These are phyloP conservation scores for Meles meles DNA, from an alignment of 2,113 vertebrate species.

Conservation along the genomic window DNA sequence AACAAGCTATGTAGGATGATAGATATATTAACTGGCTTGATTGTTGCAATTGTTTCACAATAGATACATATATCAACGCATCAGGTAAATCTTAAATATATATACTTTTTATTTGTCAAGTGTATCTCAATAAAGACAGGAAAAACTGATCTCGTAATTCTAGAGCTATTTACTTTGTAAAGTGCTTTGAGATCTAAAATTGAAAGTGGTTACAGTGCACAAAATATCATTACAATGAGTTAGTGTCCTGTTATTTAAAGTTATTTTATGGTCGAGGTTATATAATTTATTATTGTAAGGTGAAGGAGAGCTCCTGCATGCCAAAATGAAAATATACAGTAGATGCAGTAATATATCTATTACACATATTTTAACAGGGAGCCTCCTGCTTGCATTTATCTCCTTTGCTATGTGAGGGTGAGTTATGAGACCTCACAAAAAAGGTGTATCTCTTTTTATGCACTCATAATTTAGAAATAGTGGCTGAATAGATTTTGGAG, in stretches of 20 bases:
- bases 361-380: conserved; percentile 50
- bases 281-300: conserved; percentile 48
- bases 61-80: not conserved
- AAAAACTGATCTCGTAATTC: not conserved
- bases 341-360: conserved; percentile 53
- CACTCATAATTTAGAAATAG: conserved; percentile 58
- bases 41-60: not conserved
- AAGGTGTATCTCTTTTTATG: conserved; percentile 52
- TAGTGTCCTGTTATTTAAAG: conserved; percentile 50
- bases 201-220: not conserved
- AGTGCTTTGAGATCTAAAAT: conserved; percentile 26
- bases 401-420: conserved; percentile 50
- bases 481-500: conserved; percentile 16
- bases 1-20: not conserved
- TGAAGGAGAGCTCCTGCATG: conserved; percentile 43
- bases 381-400: conserved; percentile 49
- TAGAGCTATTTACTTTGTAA: conserved; percentile 36
- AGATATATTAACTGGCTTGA: not conserved
- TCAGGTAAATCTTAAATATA: not conserved
- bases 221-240: conserved; percentile 6
- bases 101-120: not conserved
- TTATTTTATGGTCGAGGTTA: not conserved
- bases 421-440: conserved; percentile 58
- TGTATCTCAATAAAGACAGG: not conserved
- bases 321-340: conserved; percentile 51